phyloP scores from a whole-genome alignment of 2,113 vertebrate species.

The Phylloscopus trochiloides region DNA sequence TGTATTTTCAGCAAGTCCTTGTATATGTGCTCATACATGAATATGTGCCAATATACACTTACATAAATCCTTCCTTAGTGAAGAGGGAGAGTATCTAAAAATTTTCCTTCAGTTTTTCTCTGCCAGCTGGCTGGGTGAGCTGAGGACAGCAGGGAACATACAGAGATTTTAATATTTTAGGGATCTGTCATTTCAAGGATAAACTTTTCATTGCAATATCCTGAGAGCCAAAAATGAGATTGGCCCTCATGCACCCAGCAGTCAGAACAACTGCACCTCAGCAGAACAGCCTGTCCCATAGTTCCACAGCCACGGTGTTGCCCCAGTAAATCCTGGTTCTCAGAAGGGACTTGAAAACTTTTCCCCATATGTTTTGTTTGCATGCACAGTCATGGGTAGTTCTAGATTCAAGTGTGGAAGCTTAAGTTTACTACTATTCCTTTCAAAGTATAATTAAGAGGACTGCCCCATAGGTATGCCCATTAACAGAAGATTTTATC shows the following conservation, averaged over 20 bases:
- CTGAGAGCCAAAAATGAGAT: background rate
- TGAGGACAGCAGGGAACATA: conserved; percentile 53
- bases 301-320: background rate
- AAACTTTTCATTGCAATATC: conserved; percentile 29
- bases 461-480: background rate
- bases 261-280: background rate
- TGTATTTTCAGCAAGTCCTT: background rate
- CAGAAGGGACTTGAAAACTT: background rate
- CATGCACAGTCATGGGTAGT: accelerated
- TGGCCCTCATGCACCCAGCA: background rate
- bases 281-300: background rate
- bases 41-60: background rate
- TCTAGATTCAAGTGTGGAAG: background rate
- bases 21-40: conserved; percentile 21
- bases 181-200: conserved; percentile 33
- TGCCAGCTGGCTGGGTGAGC: conserved; percentile 57
- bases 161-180: conserved; percentile 60
- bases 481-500: background rate
- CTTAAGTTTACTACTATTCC: background rate
- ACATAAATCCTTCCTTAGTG: background rate
- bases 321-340: background rate
- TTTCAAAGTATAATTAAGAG: background rate
- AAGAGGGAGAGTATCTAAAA: background rate
- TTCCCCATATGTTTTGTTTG: background rate
- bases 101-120: background rate